phyloP scores from a whole-genome alignment of 2,888 invertebrate genomes.

The Tanytarsus gracilentus region DNA sequence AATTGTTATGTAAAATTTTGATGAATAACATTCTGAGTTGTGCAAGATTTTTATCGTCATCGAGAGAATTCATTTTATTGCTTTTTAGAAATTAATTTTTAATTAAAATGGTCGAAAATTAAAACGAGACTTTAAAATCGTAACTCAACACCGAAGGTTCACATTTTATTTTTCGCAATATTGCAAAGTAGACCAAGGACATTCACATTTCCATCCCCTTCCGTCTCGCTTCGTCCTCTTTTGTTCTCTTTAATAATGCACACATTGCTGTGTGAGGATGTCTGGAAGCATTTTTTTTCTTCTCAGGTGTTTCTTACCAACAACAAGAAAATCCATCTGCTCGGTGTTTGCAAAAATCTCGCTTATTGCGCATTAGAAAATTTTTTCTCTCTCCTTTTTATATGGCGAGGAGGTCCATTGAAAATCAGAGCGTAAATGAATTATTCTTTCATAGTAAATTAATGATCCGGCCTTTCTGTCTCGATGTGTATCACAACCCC shows the following conservation, averaged over 20 bases:
- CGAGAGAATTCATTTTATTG: no score
- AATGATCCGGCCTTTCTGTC: not conserved
- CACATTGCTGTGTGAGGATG: no score
- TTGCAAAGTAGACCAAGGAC: not conserved
- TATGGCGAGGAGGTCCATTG: no score
- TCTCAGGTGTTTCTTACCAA: not conserved
- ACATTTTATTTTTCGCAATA: no score
- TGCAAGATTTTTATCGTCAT: no score
- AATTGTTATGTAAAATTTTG: no score
- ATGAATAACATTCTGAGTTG: no score
- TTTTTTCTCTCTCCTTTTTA: no score
- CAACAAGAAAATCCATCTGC: constrained; percentile 1
- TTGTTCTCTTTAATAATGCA: not conserved
- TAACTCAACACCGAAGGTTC: no score
- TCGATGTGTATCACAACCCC: not conserved
- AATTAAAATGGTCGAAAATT: no score
- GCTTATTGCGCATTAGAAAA: not conserved
- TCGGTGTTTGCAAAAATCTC: not conserved
- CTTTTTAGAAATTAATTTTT: no score
- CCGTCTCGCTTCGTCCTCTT: not conserved
- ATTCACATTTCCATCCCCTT: not conserved
- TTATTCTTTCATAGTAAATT: constrained; percentile 2
- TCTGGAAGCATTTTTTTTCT: not conserved
- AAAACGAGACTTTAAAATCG: no score
- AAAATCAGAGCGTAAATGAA: constrained; percentile 13